These are phyloP conservation scores for Micromussa lordhowensis DNA, from an alignment of 92 coral and sea anemone species.

Conservation along the genomic window DNA sequence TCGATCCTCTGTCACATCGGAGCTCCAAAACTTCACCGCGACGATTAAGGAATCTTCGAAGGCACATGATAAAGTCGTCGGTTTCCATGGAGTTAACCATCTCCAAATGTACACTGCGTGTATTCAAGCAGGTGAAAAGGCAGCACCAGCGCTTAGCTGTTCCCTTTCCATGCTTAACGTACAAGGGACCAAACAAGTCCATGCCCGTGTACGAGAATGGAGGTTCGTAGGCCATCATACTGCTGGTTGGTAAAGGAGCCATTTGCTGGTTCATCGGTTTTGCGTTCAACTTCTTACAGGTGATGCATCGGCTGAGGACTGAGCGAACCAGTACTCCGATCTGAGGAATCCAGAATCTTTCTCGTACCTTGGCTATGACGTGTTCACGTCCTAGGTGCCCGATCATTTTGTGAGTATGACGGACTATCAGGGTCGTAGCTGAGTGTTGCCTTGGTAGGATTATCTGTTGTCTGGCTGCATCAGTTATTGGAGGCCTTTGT, in stretches of 20 bases:
- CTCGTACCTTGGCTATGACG: constrained; percentile 57
- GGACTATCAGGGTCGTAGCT: constrained; percentile 51
- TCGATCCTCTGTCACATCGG: constrained; percentile 68
- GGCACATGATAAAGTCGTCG: constrained; percentile 56
- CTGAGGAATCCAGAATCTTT: constrained; percentile 70
- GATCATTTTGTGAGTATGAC: neutral
- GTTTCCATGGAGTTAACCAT: constrained; percentile 55
- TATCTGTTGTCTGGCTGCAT: constrained; percentile 32
- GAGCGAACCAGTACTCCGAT: constrained; percentile 44
- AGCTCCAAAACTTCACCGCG: constrained; percentile 60
- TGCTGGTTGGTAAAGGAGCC: constrained; percentile 63
- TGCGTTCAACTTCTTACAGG: constrained; percentile 59
- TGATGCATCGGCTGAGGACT: constrained; percentile 51
- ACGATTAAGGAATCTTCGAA: constrained; percentile 53
- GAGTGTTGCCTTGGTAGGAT: constrained; percentile 60
- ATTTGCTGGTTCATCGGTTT: constrained; percentile 62
- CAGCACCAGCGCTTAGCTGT: constrained; percentile 56
- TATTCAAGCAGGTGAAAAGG: constrained; percentile 54
- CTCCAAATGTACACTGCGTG: constrained; percentile 49
- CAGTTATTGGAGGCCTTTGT: constrained; percentile 17
- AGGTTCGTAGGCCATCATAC: constrained; percentile 58
- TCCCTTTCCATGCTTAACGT: constrained; percentile 12
- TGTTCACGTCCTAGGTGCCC: constrained; percentile 77
- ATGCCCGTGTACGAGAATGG: constrained; percentile 70
- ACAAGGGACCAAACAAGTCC: constrained; percentile 46